Conservation (phyloP, 1,140 invertebrate genomes). For the Aphelinus atriplicis region DNA sequence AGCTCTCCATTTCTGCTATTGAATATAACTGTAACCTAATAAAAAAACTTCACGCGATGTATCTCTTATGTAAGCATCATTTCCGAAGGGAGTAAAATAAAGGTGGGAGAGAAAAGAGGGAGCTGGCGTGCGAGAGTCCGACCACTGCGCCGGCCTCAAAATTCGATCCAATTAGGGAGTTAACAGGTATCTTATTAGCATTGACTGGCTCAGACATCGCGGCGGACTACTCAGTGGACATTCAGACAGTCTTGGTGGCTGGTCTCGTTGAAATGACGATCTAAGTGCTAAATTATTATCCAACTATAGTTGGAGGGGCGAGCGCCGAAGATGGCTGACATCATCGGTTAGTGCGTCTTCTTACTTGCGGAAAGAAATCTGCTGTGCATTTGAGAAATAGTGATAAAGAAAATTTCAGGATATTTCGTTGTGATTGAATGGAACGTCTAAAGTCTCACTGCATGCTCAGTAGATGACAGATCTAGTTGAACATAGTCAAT, state of each 20-base stretch:
- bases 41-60: not conserved
- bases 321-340: constrained; percentile 41
- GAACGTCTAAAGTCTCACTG: too few relatives aligned
- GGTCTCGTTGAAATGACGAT: not conserved
- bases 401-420: too few relatives aligned
- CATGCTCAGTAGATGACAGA: too few relatives aligned
- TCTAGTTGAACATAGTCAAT: too few relatives aligned
- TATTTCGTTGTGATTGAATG: too few relatives aligned
- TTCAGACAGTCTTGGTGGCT: not conserved
- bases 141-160: constrained; percentile 56
- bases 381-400: too few relatives aligned
- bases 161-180: constrained; percentile 59
- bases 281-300: not conserved
- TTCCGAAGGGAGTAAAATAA: not conserved
- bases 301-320: not conserved
- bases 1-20: too few relatives aligned
- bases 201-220: constrained; percentile 31
- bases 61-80: not conserved
- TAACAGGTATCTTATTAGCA: constrained; percentile 61
- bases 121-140: not conserved
- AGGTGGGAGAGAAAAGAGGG: not conserved
- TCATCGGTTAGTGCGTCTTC: constrained; percentile 44
- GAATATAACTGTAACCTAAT: too few relatives aligned
- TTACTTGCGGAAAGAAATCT: too few relatives aligned
- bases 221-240: not conserved